These are phyloP conservation scores for Pherbina coryleti DNA, from an alignment of 2,888 invertebrate genomes.

Conservation along the genomic window DNA sequence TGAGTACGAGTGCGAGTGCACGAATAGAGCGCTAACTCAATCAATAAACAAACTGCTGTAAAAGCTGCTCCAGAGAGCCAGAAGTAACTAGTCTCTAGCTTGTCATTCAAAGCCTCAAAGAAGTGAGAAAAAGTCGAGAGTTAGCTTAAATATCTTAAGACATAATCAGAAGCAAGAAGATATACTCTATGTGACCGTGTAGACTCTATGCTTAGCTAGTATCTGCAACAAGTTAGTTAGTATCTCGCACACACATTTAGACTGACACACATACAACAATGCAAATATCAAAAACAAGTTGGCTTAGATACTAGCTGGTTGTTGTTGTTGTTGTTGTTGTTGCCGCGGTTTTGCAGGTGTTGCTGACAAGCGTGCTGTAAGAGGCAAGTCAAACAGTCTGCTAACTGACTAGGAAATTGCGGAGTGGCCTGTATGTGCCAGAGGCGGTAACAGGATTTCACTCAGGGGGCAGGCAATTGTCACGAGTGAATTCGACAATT, in stretches of 20 bases:
- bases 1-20: background rate
- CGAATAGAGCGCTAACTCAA: background rate
- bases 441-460: background rate
- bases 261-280: background rate
- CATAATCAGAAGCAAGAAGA: background rate
- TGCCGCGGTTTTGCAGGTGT: slow-evolving; percentile 8
- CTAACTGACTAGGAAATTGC: background rate
- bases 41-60: slow-evolving; percentile 19
- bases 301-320: background rate
- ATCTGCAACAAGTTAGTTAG: background rate
- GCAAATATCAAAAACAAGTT: background rate
- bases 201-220: background rate
- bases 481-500: no score
- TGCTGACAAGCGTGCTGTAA: background rate
- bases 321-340: background rate
- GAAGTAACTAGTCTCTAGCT: background rate
- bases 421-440: no score
- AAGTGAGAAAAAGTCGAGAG: background rate
- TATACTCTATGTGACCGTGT: no score
- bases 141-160: background rate
- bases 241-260: background rate
- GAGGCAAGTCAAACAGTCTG: background rate
- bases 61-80: background rate
- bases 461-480: background rate
- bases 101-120: background rate